Base-by-base conservation (phyloP, 2,113 vertebrate genomes). In the Pseudopodoces humilis region DNA sequence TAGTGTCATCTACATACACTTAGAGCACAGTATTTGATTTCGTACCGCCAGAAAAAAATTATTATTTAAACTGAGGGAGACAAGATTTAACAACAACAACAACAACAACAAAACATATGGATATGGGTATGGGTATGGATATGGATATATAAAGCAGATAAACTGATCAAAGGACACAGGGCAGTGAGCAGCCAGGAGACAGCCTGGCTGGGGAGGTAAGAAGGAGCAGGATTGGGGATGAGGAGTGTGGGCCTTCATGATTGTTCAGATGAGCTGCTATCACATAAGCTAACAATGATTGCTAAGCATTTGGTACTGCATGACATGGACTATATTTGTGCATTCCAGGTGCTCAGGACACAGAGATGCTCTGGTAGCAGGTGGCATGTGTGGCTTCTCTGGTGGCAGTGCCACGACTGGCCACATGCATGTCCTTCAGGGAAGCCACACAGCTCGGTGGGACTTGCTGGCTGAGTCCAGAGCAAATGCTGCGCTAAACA, bases 11-110 rank as follows among this genome's bases (percentile, higher is more conserved):
- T 56, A 21, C n/a, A 72, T 76, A 58, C 2, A n/a, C 39, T 41
- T 75, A 24, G 27, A 64, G 23, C 18, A 39, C 35, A 76, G 30
- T 64, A 68, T 64, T 71, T 79, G 7, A 46, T 83, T 79, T 76
- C 0, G 0, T 77, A 56, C 8, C 15, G 50, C 11, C 13, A n/a
- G 25, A 8, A 55, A 37, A 80, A 58, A 46, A 56, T 24, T 2
- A 15, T 28, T 68, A 12, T 58, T 92, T 68, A 50, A 83, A 83
- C 18, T 3, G 17, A 72, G 11, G 16, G 14, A 76, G n/a, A 30
- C 16, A 80, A 52, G 17, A 69, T 44, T 56, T 52, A 50, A 49
- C 5, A 44, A 10, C 9, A 16, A 33, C 12, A 55, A 31, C 9
- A 27, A 56, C 44, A 67, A 74, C 49, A 8, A 12, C 39, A 39